Base-by-base conservation (phyloP, 2,797 vertebrate species). In the Octomys mimax region DNA sequence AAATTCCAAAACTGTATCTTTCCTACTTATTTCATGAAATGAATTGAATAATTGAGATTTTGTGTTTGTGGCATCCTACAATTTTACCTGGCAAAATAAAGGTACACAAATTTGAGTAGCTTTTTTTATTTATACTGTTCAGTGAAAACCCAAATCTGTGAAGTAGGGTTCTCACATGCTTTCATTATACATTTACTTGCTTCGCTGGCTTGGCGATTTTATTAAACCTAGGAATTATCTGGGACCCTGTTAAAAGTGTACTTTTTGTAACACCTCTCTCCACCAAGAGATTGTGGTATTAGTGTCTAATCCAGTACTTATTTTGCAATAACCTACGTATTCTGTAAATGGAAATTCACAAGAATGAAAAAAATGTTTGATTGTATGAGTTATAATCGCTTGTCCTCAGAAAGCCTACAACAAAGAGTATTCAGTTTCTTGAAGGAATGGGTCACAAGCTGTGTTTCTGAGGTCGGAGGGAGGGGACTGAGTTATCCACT, bases 21-120 rank as follows among this genome's bases (percentile, higher is more conserved):
- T 57, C 26, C 59, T 91, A 46, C 12, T 95, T 36, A 71, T 59
- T 88, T 83, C 12, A 88, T 36, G 21, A 88, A 96, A 61, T 83
- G 8, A 52, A 31, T 57, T 84, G 62, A 22, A 24, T 11, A 70
- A 2, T 31, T 75, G 26, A 68, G 49, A 46, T n/a, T 71, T 82
- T 81, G 11, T 77, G 21, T 77, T 33, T 92, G 62, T 64, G 14
- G 18, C 49, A n/a, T 81, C 62, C 88, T 68, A 89, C 24, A 12
- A 66, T 85, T 28, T 89, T 79, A 71, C 12, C 8, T 42, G 42
- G 24, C 26, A 93, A 87, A 88, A 73, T 16, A 8, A 82, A 82
- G 36, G 6, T 39, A 46, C 36, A 59, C 42, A 61, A 70, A 94
- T 59, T 31, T 90, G 7, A 73, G 0, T 46, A 86, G 64, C 7